Evolutionary conservation across 1,140 invertebrate genomes (phyloP), one percentile per base, ranked within the genome.

Genomic region (Hirudo medicinalis): DNA sequence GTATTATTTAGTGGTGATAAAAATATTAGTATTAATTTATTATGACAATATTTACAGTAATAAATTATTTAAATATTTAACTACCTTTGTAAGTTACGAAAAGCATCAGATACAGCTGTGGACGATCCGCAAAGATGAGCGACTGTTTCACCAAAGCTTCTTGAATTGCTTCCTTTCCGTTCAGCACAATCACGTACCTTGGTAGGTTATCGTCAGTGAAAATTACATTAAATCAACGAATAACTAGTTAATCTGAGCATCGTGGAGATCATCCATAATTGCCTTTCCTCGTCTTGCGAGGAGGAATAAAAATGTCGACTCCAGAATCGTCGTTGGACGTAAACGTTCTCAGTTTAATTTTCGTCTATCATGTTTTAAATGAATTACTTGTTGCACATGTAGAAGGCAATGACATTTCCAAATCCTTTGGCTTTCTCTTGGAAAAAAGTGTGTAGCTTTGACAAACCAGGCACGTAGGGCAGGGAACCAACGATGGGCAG

Each of bases 101-200:
- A 63, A 63, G 29, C 1, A 63, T 1, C 4, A 19, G 22, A 0
- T n/a, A n/a, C n/a, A n/a, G n/a, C n/a, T n/a, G n/a, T n/a, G 57
- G 57, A 0, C 67, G 67, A 68, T 40, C 36, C n/a, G 67, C 25
- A 40, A 68, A 32, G 13, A 22, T 29, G 15, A 27, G 27, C 36
- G 67, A 29, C 9, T 68, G 67, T 43, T 68, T 68, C 11, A 68
- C 27, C 67, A 68, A 68, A 43, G 67, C 67, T 20, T 68, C 67
- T 29, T 43, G 67, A 29, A 68, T 40, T 36, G 27, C 36, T 68
- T 68, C 6, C n/a, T 2, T 29, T 22, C 67, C 67, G 36, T 68
- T 68, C 67, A 68, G 36, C 67, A 68, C 25, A 29, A 68, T 8
- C n/a, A 68, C 27, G n/a, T 32, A 68, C 36, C 67, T 68, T 22